phyloP scores from a whole-genome alignment of 2,888 invertebrate genomes.

The Nemoura dubitans region DNA sequence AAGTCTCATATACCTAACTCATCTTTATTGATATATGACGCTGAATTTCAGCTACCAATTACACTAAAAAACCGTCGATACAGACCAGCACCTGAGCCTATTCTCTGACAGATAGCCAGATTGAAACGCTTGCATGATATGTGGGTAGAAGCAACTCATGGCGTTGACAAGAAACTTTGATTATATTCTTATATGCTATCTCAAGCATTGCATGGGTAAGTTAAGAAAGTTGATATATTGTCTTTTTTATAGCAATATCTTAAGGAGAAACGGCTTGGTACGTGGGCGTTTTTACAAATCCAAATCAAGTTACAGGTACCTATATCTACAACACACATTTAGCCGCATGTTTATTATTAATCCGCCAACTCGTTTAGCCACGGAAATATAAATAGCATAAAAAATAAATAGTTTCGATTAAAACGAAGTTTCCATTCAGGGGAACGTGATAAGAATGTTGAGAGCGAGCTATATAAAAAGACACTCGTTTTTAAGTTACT shows the following conservation, averaged over 20 bases:
- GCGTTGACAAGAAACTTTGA: constrained; percentile 30
- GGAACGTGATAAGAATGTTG: constrained; percentile 2
- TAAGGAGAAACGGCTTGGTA: not conserved
- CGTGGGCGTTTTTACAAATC: constrained; percentile 23
- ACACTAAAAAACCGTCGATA: no score
- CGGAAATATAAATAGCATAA: constrained; percentile 28
- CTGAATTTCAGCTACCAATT: no score
- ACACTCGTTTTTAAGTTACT: no score
- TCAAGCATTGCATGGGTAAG: not conserved
- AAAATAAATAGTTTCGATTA: not conserved
- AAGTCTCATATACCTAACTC: no score
- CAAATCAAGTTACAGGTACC: not conserved
- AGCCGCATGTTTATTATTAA: not conserved
- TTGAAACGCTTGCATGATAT: not conserved
- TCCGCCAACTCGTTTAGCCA: not conserved
- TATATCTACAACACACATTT: not conserved
- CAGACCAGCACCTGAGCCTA: no score
- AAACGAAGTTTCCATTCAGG: not conserved
- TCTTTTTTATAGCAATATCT: constrained; percentile 15
- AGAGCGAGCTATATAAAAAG: not conserved
- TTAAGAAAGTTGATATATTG: constrained; percentile 34
- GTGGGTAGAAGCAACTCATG: not conserved
- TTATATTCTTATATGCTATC: constrained; percentile 9
- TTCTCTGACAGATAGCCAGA: not conserved
- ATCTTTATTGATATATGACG: no score